These are phyloP conservation scores for Acrossocheilus wenchowensis DNA, from an alignment of 2,797 vertebrate genomes.

Conservation along the genomic window DNA sequence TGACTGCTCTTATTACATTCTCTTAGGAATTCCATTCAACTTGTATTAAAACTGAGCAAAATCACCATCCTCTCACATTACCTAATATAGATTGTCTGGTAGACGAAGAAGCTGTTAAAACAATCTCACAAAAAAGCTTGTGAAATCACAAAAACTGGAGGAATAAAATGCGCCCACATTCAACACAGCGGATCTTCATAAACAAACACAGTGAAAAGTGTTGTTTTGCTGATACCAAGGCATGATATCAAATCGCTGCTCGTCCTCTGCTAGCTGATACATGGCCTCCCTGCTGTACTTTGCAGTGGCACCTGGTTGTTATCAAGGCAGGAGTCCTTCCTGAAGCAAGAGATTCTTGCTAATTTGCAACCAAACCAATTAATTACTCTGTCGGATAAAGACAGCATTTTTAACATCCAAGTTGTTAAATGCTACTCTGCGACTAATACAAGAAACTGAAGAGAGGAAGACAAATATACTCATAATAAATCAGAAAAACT, in stretches of 20 bases:
- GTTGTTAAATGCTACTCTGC: neutral
- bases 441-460: neutral
- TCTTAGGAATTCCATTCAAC: neutral
- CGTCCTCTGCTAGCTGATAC: slow-evolving; percentile 4
- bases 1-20: neutral
- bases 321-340: slow-evolving; percentile 48
- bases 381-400: slow-evolving; percentile 40
- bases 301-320: slow-evolving; percentile 54
- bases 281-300: slow-evolving; percentile 5
- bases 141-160: slow-evolving; percentile 2
- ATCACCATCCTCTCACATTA: neutral
- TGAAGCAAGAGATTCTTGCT: slow-evolving; percentile 39
- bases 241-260: slow-evolving; percentile 41
- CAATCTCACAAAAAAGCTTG: slow-evolving; percentile 14
- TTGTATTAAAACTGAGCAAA: slow-evolving; percentile 30
- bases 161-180: slow-evolving; percentile 36
- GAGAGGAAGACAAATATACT: neutral
- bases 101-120: slow-evolving; percentile 17
- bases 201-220: slow-evolving; percentile 28
- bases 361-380: slow-evolving; percentile 51
- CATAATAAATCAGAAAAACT: slow-evolving; percentile 11
- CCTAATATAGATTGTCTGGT: slow-evolving; percentile 24
- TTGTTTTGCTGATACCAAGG: slow-evolving; percentile 40
- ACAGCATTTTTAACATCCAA: slow-evolving; percentile 9
- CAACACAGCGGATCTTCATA: slow-evolving; percentile 32